Evolutionary conservation across 2,797 vertebrate species (phyloP), one percentile per base, ranked within the genome.

Genomic region (Acanthurus lineatus): DNA sequence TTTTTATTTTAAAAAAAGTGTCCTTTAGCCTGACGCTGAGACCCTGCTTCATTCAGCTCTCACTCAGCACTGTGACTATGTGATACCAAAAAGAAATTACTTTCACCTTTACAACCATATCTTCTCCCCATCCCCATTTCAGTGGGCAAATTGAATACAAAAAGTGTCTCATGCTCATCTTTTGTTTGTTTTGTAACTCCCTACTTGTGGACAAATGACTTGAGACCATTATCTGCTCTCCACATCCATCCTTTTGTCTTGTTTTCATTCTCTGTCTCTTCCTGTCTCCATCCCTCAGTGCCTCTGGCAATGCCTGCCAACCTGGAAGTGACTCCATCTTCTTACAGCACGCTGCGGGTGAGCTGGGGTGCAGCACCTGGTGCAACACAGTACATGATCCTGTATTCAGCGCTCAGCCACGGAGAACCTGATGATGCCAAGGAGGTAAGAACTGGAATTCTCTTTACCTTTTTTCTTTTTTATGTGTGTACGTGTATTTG

Each of bases 351-450:
- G 0, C 87, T 99, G 73, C 89, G 77, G 45, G 95, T 98, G 53
- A 95, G 92, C 56, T 99, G 98, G 98, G 91, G 85, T 16, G 88
- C 95, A n/a, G 93, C 94, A 0, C 77, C 93, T 0, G 96, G 95
- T 38, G 96, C 96, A n/a, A 96, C 96, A 0, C 95, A 97, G 77
- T 99, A 99, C 92, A 94, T 99, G 94, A 93, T 97, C 66, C 94
- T 95, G 16, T 96, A 96, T 87, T 96, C 95, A 0, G 94, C 95
- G 0, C 94, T 96, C 56, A 94, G 64, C 78, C 89, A 95, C 2
- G 96, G 95, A 67, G 95, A 96, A 59, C 95, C 95, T 4, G 95
- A 96, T 17, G 96, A 96, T 7, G 96, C 95, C 68, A 94, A 93
- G 76, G 96, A 96, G 94, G 96, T 96, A 64, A 90, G 87, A 49